phyloP scores from a whole-genome alignment of 2,888 invertebrate species.

The Cerastis rubricosa region DNA sequence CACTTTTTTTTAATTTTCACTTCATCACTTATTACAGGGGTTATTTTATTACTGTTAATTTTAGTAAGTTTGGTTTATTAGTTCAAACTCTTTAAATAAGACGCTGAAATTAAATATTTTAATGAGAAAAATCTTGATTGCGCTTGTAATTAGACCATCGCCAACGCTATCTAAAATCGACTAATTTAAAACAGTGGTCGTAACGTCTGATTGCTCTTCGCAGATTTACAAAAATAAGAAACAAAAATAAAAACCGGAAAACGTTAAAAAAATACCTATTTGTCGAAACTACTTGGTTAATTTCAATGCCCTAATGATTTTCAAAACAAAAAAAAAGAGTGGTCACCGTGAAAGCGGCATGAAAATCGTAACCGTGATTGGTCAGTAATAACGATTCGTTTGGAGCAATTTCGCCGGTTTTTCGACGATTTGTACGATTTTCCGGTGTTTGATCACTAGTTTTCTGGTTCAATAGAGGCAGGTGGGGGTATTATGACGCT shows the following conservation, averaged over 20 bases:
- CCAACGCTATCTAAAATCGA: constrained; percentile 56
- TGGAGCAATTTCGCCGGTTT: constrained; percentile 87
- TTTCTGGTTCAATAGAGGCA: constrained; percentile 87
- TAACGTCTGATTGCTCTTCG: constrained; percentile 62
- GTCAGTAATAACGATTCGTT: constrained; percentile 82
- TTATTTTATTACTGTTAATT: constrained; percentile 6
- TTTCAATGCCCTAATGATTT: constrained; percentile 87
- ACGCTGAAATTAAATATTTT: constrained; percentile 35
- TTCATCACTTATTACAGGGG: constrained; percentile 7
- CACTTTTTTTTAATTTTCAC: constrained; percentile 39
- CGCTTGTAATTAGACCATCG: constrained; percentile 59
- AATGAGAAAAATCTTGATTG: constrained; percentile 52
- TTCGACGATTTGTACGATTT: constrained; percentile 88
- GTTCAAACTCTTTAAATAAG: constrained; percentile 1
- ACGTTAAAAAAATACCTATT: constrained; percentile 72
- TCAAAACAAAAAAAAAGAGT: constrained; percentile 79
- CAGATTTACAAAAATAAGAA: constrained; percentile 63
- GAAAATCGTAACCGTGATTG: constrained; percentile 81
- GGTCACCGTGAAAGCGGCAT: constrained; percentile 85
- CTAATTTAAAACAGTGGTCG: constrained; percentile 59
- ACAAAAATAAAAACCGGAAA: constrained; percentile 55
- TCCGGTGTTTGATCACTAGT: constrained; percentile 87
- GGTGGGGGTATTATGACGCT: constrained; percentile 80
- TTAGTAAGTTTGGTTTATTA: background rate
- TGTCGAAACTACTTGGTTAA: constrained; percentile 79